Evolutionary conservation across 2,113 vertebrate genomes (phyloP).

Genomic region (Triplophysa tibetana): DNA sequence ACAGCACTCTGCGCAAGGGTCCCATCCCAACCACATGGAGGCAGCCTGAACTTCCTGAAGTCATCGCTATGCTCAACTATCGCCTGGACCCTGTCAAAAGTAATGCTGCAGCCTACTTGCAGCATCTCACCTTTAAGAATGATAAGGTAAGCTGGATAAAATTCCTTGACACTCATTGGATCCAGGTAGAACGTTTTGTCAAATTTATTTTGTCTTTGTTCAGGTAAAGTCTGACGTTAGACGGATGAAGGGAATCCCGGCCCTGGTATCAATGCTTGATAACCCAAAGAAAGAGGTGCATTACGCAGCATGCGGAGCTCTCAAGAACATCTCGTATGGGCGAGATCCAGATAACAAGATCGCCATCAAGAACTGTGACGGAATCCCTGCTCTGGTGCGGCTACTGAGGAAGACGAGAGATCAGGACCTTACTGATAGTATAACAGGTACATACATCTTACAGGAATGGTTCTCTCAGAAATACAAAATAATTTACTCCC

Average conservation of each 20-base stretch:
- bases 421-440: conserved; percentile 89
- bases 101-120: conserved; percentile 93
- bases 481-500: too few species aligned
- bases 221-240: conserved; percentile 92
- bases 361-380: conserved; percentile 97
- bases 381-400: conserved; percentile 85
- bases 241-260: conserved; percentile 90
- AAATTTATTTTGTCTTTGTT: not conserved
- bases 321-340: conserved; percentile 96
- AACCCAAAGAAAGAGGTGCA: conserved; percentile 94
- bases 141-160: conserved; percentile 77
- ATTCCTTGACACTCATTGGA: too few species aligned
- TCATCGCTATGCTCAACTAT: conserved; percentile 94
- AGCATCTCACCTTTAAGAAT: conserved; percentile 93
- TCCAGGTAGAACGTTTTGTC: too few species aligned
- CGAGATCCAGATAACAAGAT: conserved; percentile 93
- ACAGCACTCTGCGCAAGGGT: conserved; percentile 87
- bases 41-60: conserved; percentile 93
- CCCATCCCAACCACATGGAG: conserved; percentile 78
- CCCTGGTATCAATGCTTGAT: conserved; percentile 91
- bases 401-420: conserved; percentile 87
- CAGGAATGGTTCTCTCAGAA: too few species aligned
- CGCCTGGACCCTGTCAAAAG: conserved; percentile 89
- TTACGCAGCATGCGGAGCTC: conserved; percentile 89
- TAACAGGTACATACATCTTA: conserved; percentile 80